Base-by-base conservation (phyloP, 2,113 vertebrate genomes). In the Oryzias celebensis region DNA sequence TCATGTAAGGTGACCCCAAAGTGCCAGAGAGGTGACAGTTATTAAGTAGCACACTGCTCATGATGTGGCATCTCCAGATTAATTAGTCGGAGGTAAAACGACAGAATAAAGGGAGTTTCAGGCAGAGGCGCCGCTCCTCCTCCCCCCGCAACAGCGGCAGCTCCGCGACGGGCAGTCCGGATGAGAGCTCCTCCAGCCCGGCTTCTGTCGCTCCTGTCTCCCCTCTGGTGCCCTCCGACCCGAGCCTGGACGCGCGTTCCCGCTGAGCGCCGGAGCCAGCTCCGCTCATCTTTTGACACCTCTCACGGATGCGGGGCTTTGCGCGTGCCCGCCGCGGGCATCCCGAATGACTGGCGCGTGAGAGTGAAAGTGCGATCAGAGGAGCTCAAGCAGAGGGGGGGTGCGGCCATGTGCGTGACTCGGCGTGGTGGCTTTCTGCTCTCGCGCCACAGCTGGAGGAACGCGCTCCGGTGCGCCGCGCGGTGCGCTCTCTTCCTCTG, bases 221-320 rank as follows among this genome's bases (percentile, higher is more conserved):
- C 75, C 77, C 69, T 20, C 20, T 20, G 79, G 59, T 80, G 80
- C 82, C 86, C 75, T 80, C 87, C 69, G 80, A 77, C 82, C 85
- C 63, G 72, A 86, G 80, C 77, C 85, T 63, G 67, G 69, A 56
- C 81, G 75, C 72, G 62, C 82, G 51, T 67, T 63, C 73, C 87
- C 74, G 83, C 82, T 85, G 86, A 85, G 86, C 80, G 63, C 81
- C 85, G 72, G 24, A 82, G 81, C 70, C 77, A 82, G 77, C 75
- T 80, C 72, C 88, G 89, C 85, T 90, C 91, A 92, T 92, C 81
- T 89, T 91, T 91, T 87, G 82, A 47, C 73, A 77, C 73, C 71
- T 85, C 63, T 79, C 73, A 73, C 77, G 63, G 66, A 58, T 78
- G 74, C 49, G 65, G 52, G 81, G 73, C 72, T 77, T 66, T 67